Evolutionary conservation across 2,888 invertebrate species (phyloP), one percentile per base, ranked within the genome.

Genomic region (Acrobasis repandana): DNA sequence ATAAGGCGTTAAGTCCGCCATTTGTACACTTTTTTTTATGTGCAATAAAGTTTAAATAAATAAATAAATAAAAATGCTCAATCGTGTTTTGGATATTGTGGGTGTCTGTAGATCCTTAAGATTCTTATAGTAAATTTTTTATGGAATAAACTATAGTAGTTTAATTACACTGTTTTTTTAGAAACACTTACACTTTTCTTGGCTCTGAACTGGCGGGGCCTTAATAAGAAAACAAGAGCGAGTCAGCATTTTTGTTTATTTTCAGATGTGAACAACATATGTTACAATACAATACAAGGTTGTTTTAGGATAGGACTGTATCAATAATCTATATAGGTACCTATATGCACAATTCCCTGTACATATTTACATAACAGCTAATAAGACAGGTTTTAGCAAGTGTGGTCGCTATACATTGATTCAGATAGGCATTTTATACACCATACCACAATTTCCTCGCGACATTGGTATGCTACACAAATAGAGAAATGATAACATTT

Each of bases 281-380:
- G 73, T 72, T 79, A 76, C 78, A 77, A 68, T 76, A 80, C 76
- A 77, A 68, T 76, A 80, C 76, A 78, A 79, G 72, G 72, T 70
- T 70, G 72, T 76, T 81, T 71, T 74, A 78, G 75, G 74, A 79
- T 71, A 79, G 71, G 74, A 74, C 71, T 72, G 74, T 81, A 79
- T 74, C 81, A 83, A 83, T 70, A 38, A 14, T 11, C 14, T 38
- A 54, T 18, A 20, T 43, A 49, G n/a, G 33, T 38, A n/a, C n/a
- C n/a, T n/a, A 36, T 84, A 84, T 82, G 77, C 82, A 83, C 76
- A 80, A 73, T 75, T 86, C 87, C 88, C 88, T 88, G 87, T 88
- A 86, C 79, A 75, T 85, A 78, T 75, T 77, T 78, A 82, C 77
- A 76, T 72, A 82, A 83, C 75, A 80, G 81, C 76, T 76, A 69